Evolutionary conservation across 53 echinoderm and acorn worm genomes (phyloP).

Genomic region (Mesocentrotus franciscanus): DNA sequence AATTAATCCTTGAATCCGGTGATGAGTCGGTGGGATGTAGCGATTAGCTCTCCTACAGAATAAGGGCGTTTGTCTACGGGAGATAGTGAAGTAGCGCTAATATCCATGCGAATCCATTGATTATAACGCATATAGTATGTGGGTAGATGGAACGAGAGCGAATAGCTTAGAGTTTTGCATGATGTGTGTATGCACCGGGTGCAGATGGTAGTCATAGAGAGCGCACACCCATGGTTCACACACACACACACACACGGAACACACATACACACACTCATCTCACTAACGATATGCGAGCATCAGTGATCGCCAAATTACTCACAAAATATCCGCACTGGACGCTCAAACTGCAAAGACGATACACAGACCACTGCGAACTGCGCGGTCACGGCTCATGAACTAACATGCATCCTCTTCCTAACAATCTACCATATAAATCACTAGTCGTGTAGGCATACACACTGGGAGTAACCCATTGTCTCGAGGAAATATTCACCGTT

Average conservation of each 20-base stretch:
- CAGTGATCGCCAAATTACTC: conserved; percentile 59
- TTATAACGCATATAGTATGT: conserved; percentile 62
- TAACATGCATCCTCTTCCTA: not conserved
- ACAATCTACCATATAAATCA: conserved; percentile 31
- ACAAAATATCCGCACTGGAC: conserved; percentile 56
- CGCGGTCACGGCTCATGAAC: conserved; percentile 32
- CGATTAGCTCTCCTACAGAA: conserved; percentile 1
- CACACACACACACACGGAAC: not conserved
- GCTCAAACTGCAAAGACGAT: conserved; percentile 47
- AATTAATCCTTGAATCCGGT: conserved; percentile 59
- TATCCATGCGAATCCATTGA: conserved; percentile 63
- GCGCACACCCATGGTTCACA: conserved; percentile 2
- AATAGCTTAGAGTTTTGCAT: not conserved
- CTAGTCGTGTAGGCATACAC: not conserved
- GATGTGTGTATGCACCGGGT: conserved; percentile 51
- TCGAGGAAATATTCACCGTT: conserved; percentile 14
- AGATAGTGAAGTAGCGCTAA: conserved; percentile 63
- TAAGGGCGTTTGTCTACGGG: conserved; percentile 68
- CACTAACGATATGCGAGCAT: conserved; percentile 54
- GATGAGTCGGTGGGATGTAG: conserved; percentile 51
- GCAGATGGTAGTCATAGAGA: conserved; percentile 43
- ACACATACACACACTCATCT: conserved; percentile 47
- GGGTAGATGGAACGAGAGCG: conserved; percentile 30
- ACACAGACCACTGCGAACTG: conserved; percentile 7
- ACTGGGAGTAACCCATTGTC: not conserved